A percentile compares a stretch with the other conserved stretches of the same genome.
Evolutionary conservation across 2,888 invertebrate genomes (phyloP).

Genomic region (Drosophila kanekoi): DNA sequence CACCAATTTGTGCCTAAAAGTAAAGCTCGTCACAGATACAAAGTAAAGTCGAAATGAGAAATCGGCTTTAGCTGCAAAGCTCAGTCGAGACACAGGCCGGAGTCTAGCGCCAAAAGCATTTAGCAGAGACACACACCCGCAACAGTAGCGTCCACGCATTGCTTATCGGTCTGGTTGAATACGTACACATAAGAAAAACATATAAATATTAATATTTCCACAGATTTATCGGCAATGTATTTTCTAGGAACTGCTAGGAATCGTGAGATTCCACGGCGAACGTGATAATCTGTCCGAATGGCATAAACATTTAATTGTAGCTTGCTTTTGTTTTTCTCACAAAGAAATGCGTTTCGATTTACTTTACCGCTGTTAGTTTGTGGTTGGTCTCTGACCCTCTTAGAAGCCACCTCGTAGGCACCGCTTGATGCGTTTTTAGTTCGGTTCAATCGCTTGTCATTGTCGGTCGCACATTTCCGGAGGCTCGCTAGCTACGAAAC

Average conservation of each 20-base stretch:
- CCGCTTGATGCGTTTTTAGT: constrained; percentile 40
- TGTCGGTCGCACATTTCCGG: constrained; percentile 38
- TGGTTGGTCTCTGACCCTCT: neutral
- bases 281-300: too few species aligned
- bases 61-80: neutral
- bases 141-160: neutral
- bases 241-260: neutral
- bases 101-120: neutral
- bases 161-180: too few species aligned
- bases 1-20: too few species aligned
- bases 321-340: neutral
- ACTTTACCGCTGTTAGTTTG: neutral
- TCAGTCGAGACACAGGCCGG: constrained; percentile 13
- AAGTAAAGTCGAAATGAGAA: neutral
- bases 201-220: neutral
- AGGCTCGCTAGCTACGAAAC: constrained; percentile 3
- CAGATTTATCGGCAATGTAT: neutral
- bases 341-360: neutral
- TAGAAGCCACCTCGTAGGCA: neutral
- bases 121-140: constrained; percentile 11
- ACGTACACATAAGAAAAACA: too few species aligned
- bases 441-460: constrained; percentile 42
- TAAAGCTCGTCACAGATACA: neutral
- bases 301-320: neutral
- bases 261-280: too few species aligned